Percentiles rank a stretch among this genome's conserved stretches.
Evolutionary conservation across 1,140 invertebrate genomes (phyloP).

Genomic region (Aradophagus sp.): DNA sequence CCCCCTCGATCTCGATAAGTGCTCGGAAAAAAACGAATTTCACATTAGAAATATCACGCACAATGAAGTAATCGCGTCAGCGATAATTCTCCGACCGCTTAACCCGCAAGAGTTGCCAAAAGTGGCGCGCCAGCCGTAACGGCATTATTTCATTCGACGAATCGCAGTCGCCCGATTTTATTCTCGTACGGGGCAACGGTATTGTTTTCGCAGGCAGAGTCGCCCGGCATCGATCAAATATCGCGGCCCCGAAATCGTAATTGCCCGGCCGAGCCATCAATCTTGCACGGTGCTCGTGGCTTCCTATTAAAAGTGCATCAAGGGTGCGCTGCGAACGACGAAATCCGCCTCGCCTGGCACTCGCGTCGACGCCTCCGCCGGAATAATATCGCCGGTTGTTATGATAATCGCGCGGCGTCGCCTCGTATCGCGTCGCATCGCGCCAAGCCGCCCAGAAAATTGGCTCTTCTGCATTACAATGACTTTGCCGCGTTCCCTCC

Average conservation of each 20-base stretch:
- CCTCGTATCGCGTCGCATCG: slow-evolving; percentile 72
- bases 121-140: slow-evolving; percentile 8
- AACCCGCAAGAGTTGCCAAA: slow-evolving; percentile 7
- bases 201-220: slow-evolving; percentile 14
- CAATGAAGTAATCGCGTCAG: slow-evolving; percentile 8
- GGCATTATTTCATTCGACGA: slow-evolving; percentile 24
- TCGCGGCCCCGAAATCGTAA: slow-evolving; percentile 62
- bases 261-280: slow-evolving; percentile 69
- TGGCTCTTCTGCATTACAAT: slow-evolving; percentile 76
- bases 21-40: too few relatives aligned
- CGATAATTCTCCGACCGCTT: slow-evolving; percentile 11
- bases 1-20: too few relatives aligned
- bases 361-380: slow-evolving; percentile 60
- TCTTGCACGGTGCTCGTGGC: slow-evolving; percentile 68
- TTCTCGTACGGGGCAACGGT: slow-evolving; percentile 29
- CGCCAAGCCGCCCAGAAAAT: slow-evolving; percentile 76
- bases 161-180: slow-evolving; percentile 19
- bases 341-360: slow-evolving; percentile 69
- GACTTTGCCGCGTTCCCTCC: slow-evolving; percentile 63
- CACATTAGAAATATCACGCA: neutral
- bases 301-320: slow-evolving; percentile 74
- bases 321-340: slow-evolving; percentile 57
- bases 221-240: slow-evolving; percentile 22
- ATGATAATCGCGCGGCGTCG: slow-evolving; percentile 74
- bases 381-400: slow-evolving; percentile 75